These are phyloP conservation scores for Brachymystax lenok DNA, from an alignment of 2,797 vertebrate genomes.

Conservation along the genomic window DNA sequence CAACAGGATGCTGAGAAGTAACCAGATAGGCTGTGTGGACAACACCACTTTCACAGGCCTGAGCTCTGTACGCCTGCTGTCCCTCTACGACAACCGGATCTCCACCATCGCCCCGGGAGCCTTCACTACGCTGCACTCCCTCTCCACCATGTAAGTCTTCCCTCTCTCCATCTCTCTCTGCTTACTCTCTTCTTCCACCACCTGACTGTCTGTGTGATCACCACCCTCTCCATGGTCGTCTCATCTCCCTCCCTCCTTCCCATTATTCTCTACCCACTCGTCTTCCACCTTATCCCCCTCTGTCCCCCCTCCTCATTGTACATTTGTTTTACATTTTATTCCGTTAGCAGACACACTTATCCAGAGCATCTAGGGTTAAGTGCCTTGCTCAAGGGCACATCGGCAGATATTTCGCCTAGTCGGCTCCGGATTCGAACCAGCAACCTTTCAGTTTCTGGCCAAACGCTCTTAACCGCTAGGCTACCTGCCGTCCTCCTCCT, in stretches of 20 bases:
- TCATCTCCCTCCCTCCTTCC: neutral
- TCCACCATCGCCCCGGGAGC: constrained; percentile 91
- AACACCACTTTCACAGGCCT: constrained; percentile 94
- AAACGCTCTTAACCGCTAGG: no score
- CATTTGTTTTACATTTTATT: no score
- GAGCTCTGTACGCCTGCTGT: constrained; percentile 94
- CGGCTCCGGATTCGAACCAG: no score
- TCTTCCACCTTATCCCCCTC: neutral
- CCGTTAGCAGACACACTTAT: no score
- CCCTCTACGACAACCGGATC: constrained; percentile 96
- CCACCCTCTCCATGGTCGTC: neutral
- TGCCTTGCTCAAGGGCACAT: no score
- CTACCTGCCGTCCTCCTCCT: neutral
- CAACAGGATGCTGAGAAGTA: constrained; percentile 93
- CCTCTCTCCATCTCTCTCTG: constrained; percentile 5
- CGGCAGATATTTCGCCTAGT: no score
- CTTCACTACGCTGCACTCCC: constrained; percentile 92
- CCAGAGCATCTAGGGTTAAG: no score
- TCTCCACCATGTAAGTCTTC: constrained; percentile 91
- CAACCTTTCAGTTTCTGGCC: no score
- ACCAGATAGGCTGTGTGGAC: constrained; percentile 95
- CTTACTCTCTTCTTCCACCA: neutral
- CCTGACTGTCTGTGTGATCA: neutral
- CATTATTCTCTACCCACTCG: neutral
- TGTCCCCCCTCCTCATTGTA: neutral